phyloP scores from a whole-genome alignment of 2,797 vertebrate genomes.

The Macropodus opercularis region DNA sequence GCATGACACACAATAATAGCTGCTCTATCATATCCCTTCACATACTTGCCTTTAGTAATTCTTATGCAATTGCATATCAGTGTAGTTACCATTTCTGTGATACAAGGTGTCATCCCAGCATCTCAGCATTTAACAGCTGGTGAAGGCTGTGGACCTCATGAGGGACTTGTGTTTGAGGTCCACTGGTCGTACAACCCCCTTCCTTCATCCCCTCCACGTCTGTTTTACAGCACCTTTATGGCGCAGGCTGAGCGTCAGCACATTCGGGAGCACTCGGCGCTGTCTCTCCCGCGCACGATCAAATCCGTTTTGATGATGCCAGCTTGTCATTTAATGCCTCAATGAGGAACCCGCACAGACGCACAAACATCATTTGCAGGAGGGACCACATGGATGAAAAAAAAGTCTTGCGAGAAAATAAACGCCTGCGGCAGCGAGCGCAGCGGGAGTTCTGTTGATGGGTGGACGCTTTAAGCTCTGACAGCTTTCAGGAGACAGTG shows the following conservation, averaged over 20 bases:
- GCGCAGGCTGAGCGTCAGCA: slow-evolving; percentile 38
- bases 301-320: slow-evolving; percentile 55
- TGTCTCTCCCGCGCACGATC: slow-evolving; percentile 47
- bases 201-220: slow-evolving; percentile 32
- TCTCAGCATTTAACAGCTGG: slow-evolving; percentile 32
- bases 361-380: slow-evolving; percentile 44
- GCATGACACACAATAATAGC: slow-evolving; percentile 15
- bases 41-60: no score
- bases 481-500: slow-evolving; percentile 66
- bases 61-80: no score
- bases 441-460: slow-evolving; percentile 60
- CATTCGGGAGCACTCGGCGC: slow-evolving; percentile 34
- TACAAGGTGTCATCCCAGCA: not conserved
- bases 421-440: slow-evolving; percentile 56
- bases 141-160: slow-evolving; percentile 1
- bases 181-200: slow-evolving; percentile 13
- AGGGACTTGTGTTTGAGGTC: slow-evolving; percentile 16
- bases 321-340: slow-evolving; percentile 68
- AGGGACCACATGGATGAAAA: slow-evolving; percentile 27
- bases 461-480: slow-evolving; percentile 62
- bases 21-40: not conserved
- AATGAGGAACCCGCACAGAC: slow-evolving; percentile 38
- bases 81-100: not conserved
- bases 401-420: slow-evolving; percentile 48
- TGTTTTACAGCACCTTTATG: slow-evolving; percentile 36